Percentiles rank a stretch among this genome's conserved stretches.
Conservation (phyloP, 2,113 vertebrate species). For the Equus przewalskii region DNA sequence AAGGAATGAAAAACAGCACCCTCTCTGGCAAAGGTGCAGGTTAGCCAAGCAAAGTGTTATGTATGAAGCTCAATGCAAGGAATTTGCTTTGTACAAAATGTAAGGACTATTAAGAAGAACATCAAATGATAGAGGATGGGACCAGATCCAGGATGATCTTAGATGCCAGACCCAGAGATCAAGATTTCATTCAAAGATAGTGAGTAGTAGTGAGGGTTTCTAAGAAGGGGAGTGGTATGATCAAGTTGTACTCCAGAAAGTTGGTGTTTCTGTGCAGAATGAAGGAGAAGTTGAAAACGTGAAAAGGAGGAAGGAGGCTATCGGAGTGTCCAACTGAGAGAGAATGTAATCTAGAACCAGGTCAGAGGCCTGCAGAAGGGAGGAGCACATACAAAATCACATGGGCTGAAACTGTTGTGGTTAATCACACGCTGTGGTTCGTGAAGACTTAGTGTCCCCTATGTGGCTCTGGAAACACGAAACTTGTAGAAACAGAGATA, state of each 20-base stretch:
- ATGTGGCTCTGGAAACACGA: background rate
- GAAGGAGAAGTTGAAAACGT: background rate
- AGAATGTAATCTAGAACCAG: background rate
- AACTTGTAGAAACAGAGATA: background rate
- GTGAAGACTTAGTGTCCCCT: background rate
- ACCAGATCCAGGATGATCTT: background rate
- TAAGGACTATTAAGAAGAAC: background rate
- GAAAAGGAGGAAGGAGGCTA: background rate
- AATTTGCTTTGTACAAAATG: background rate
- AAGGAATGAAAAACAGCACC: background rate
- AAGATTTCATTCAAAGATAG: conserved; percentile 3
- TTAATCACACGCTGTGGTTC: background rate
- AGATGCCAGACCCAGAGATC: background rate
- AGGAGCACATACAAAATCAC: background rate
- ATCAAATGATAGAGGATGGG: background rate
- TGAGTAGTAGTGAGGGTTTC: background rate
- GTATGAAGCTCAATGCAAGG: background rate
- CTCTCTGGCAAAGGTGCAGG: background rate
- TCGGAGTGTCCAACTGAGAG: background rate
- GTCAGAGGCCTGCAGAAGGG: background rate
- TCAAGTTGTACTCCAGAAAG: conserved; percentile 19
- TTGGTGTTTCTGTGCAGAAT: background rate
- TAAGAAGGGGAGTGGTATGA: background rate
- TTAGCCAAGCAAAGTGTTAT: background rate
- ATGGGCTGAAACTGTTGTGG: background rate